Evolutionary conservation across 2,888 invertebrate genomes (phyloP).

Genomic region (Himalopsyche kuldschensis): DNA sequence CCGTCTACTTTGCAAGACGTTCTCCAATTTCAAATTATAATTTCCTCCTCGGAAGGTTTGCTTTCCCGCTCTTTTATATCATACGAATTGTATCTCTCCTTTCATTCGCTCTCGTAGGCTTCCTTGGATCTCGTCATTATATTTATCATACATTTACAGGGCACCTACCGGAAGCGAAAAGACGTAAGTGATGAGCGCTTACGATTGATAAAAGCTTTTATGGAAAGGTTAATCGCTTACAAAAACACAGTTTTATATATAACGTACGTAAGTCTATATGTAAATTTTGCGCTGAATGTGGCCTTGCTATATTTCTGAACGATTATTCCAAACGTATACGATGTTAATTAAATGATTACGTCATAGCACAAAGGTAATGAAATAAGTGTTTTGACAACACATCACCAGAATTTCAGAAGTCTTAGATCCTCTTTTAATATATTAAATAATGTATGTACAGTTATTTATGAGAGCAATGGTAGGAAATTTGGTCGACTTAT

Average conservation of each 20-base stretch:
- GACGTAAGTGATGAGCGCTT: background rate
- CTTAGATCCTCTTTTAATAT: too few species aligned
- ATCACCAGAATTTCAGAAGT: too few species aligned
- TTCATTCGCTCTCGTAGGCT: slow-evolving; percentile 1
- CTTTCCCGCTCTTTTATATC: background rate
- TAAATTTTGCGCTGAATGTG: background rate
- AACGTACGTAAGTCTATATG: background rate
- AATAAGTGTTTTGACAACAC: too few species aligned
- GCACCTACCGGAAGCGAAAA: background rate
- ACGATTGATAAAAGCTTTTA: background rate
- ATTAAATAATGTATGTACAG: too few species aligned
- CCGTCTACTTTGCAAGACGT: slow-evolving; percentile 32
- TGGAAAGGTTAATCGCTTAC: background rate
- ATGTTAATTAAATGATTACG: background rate
- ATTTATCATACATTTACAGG: slow-evolving; percentile 21
- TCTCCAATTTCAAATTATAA: slow-evolving; percentile 40
- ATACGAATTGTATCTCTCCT: background rate
- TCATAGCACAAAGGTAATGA: too few species aligned
- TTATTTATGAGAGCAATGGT: too few species aligned
- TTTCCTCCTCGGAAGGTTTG: slow-evolving; percentile 15
- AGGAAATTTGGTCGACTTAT: too few species aligned
- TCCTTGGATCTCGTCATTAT: slow-evolving; percentile 13
- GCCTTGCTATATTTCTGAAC: background rate
- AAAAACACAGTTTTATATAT: background rate
- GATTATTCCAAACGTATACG: background rate